Evolutionary conservation across 2,113 vertebrate genomes (phyloP), one percentile per base, ranked within the genome.

Genomic region (Dipodomys stephensi): DNA sequence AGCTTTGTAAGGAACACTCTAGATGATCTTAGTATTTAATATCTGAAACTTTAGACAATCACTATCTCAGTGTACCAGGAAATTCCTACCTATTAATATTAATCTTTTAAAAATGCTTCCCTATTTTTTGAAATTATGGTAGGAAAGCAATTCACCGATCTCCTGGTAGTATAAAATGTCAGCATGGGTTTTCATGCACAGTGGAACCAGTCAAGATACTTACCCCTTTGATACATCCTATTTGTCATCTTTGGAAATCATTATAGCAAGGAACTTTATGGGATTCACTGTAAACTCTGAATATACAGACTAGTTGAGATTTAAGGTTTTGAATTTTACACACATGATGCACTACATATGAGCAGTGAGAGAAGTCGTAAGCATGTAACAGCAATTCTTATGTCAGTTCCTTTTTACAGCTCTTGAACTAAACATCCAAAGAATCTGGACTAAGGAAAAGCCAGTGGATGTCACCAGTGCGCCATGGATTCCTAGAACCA

Each of bases 401-500:
- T 90, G 95, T 92, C 90, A 95, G 89, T 93, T 98, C 68, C 83
- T 91, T 93, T 97, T 96, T 93, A 87, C 87, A 95, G 86, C 1
- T 76, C 94, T 90, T 95, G 62, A 19, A 95, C 71, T 82, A 90
- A 91, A 80, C 81, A 67, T 92, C 85, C 62, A 88, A 93, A 92
- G 74, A 95, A 94, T 76, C 78, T 73, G 95, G 96, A 98, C 94
- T 95, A 94, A 96, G 88, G 92, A 73, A 96, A 95, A 97, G 97
- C 98, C 98, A 98, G 98, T 97, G 98, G 98, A 98, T 98, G 98
- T 98, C 98, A 98, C 98, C 97, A 98, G 97, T 68, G 97, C 80
- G 93, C 98, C 97, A 95, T 3, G 0, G 94, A 98, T 96, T 94
- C 94, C 81, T 57, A 93, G 88, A 95, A 62, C 73, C 65, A 69